Evolutionary conservation across 2,797 vertebrate species (phyloP), one percentile per base, ranked within the genome.

Genomic region (Hydrocynus forskahlii): DNA sequence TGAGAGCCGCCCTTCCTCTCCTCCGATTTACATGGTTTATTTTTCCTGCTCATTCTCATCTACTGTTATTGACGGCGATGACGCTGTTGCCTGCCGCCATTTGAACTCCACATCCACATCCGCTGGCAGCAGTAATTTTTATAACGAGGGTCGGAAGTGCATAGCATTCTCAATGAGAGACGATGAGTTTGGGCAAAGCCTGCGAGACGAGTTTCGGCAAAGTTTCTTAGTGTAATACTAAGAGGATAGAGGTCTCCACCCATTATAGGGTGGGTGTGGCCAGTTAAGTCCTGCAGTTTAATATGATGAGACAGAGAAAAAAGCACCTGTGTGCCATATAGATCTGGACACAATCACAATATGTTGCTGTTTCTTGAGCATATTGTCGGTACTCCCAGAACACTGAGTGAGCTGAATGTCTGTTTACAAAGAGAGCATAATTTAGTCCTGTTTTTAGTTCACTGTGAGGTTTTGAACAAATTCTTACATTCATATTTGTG

Each of bases 91-190:
- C 29, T 73, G 29, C 50, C 4, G 68, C 8, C 29, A 55, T 29
- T 60, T 62, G 59, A 29, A 38, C 60, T 54, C 10, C 3, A 17
- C 16, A 84, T 81, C 82, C 85, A 75, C 85, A 87, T 88, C 86
- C 63, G 55, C 48, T 87, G 78, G 79, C 88, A 83, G 87, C 84
- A 82, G 86, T 85, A 78, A 54, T 64, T 38, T 66, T 66, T 2
- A 21, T 54, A 54, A 50, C 1, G 23, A 76, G 25, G 23, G 48
- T 7, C 35, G 48, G 48, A 67, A 55, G 21, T 35, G 25, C 60
- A 52, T 35, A 76, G 21, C 52, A 23, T 38, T 40, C 63, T 57
- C 7, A 57, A 57, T 73, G 52, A n/a, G 52, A 55, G 50, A 40
- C 19, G 48, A 25, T 52, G 21, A 50, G 21, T 21, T 23, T 5